Evolutionary conservation across 2,113 vertebrate species (phyloP).

Genomic region (Brachypteracias leptosomus): DNA sequence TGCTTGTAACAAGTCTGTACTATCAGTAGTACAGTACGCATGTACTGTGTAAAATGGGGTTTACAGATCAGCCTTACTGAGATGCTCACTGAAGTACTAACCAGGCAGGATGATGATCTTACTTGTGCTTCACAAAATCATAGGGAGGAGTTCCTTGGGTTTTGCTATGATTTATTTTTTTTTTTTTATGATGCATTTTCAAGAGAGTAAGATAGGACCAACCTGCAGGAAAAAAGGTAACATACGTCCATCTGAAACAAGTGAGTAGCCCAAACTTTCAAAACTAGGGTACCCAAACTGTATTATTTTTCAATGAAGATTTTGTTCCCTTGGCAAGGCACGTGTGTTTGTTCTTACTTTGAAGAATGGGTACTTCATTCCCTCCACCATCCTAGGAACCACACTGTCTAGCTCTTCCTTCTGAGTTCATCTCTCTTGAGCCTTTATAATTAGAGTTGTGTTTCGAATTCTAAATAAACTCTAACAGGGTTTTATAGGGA

Average conservation of each 20-base stretch:
- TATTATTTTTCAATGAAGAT: not conserved
- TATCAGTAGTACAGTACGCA: too few relatives aligned
- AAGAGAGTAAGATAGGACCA: not conserved
- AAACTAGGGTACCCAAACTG: not conserved
- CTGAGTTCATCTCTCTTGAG: not conserved
- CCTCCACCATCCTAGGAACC: not conserved
- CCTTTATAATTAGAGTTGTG: not conserved
- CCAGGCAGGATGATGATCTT: not conserved
- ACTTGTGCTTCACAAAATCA: not conserved
- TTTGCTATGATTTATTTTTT: not conserved
- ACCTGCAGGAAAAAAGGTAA: not conserved
- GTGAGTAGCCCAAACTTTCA: not conserved
- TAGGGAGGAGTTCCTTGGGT: not conserved
- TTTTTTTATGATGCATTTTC: not conserved
- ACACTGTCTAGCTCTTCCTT: not conserved
- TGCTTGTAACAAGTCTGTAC: not conserved
- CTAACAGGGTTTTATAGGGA: not conserved
- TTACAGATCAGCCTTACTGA: not conserved
- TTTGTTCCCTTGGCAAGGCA: not conserved
- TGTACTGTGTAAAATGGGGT: not conserved
- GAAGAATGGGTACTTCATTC: not conserved
- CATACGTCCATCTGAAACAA: not conserved
- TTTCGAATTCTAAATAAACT: not conserved
- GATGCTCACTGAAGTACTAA: not conserved
- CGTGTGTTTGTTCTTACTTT: not conserved